These are phyloP conservation scores for Spodoptera frugiperda DNA, from an alignment of 1,140 invertebrate species.

Conservation along the genomic window DNA sequence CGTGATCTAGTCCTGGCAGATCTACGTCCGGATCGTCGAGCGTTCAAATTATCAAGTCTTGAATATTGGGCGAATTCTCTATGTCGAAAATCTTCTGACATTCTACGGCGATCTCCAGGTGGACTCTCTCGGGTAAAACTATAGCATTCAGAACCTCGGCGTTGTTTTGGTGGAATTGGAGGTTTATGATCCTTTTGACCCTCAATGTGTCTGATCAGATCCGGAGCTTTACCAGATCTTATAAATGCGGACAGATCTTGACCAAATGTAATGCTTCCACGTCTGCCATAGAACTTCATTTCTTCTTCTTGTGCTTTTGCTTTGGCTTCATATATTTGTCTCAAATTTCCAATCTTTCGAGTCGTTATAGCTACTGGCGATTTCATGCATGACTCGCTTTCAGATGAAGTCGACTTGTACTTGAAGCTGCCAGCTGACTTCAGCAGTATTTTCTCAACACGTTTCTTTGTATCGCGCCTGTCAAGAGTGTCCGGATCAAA, in stretches of 20 bases:
- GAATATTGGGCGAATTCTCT: slow-evolving; percentile 70
- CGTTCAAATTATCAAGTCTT: slow-evolving; percentile 71
- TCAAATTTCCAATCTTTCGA: slow-evolving; percentile 88
- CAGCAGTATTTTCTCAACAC: slow-evolving; percentile 86
- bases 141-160: slow-evolving; percentile 65
- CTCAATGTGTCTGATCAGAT: slow-evolving; percentile 65
- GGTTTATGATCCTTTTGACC: slow-evolving; percentile 71
- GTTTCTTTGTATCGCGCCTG: slow-evolving; percentile 80
- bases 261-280: slow-evolving; percentile 69
- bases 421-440: slow-evolving; percentile 89
- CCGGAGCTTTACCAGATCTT: slow-evolving; percentile 65
- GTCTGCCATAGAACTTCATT: slow-evolving; percentile 69
- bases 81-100: slow-evolving; percentile 75
- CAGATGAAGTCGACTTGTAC: slow-evolving; percentile 65
- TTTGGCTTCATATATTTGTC: slow-evolving; percentile 92
- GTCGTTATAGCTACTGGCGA: slow-evolving; percentile 72
- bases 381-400: slow-evolving; percentile 58
- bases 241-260: slow-evolving; percentile 67
- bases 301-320: slow-evolving; percentile 75
- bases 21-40: slow-evolving; percentile 75
- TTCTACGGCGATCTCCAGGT: slow-evolving; percentile 68
- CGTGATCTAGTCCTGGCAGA: slow-evolving; percentile 77
- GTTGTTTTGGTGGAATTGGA: slow-evolving; percentile 87
- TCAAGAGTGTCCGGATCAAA: slow-evolving; percentile 95
- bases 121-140: slow-evolving; percentile 67